Evolutionary conservation across 2,797 vertebrate species (phyloP).

Genomic region (Clarias pachynema): DNA sequence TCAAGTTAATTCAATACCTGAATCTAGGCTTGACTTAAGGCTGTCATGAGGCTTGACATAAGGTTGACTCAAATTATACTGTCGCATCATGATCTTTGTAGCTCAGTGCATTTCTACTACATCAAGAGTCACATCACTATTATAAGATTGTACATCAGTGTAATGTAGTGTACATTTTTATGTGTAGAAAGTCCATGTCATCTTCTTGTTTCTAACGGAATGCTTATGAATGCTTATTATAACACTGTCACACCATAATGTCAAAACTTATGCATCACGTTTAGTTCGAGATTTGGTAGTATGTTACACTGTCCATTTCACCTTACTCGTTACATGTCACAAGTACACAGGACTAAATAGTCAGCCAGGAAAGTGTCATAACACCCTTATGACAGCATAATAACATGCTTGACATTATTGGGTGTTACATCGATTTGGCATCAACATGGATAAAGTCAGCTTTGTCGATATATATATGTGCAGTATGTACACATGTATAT

Average conservation of each 20-base stretch:
- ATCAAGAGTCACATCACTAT: background rate
- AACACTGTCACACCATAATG: background rate
- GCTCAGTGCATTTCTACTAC: background rate
- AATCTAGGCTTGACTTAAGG: background rate
- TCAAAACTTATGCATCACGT: background rate
- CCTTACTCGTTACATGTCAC: background rate
- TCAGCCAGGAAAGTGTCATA: background rate
- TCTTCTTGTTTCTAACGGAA: background rate
- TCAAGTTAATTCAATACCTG: background rate
- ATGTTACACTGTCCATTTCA: background rate
- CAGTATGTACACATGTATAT: too few relatives aligned
- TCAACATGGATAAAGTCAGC: background rate
- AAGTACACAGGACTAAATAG: background rate
- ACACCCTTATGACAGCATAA: background rate
- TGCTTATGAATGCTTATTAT: background rate
- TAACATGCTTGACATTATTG: too few relatives aligned
- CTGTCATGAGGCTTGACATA: background rate
- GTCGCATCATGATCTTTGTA: background rate
- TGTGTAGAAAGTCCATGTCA: background rate
- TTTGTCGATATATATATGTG: background rate
- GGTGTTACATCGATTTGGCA: background rate
- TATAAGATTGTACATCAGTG: background rate
- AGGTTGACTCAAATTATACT: background rate
- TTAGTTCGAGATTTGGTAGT: background rate
- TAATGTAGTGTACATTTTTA: background rate